Base-by-base conservation (phyloP, 1,140 invertebrate species). In the Plodia interpunctella region DNA sequence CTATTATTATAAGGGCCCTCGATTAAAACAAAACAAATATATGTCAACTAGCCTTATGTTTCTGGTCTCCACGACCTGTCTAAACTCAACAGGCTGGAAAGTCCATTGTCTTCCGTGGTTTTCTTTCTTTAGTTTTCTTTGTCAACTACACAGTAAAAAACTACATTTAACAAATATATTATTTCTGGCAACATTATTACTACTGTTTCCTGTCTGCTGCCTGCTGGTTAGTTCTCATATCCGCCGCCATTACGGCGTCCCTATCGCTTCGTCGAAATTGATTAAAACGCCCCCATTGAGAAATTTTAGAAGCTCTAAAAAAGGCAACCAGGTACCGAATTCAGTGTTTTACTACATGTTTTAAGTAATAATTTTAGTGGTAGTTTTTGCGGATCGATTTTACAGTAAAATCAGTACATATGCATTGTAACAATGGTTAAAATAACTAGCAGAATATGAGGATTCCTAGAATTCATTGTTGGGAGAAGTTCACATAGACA, bases 271-370 rank as follows among this genome's bases (percentile, higher is more conserved):
- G 32, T 66, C 57, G 65, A 64, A 74, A 80, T 80, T 84, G 83
- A 87, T 83, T 74, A 73, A 70, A 80, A 87, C 83, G 83, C 83
- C 83, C 82, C 83, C 82, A 72, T 80, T 82, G 79, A 74, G 77
- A 79, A 80, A 80, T 76, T 72, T 74, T 66, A 65, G 81, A 83
- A 81, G 70, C 72, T 81, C 58, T 15, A 58, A 6, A 70, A 57
- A 62, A 60, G 55, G 38, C 28, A 59, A 51, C 58, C 67, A 78
- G 74, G 72, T 79, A 81, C 15, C 59, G 44, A 70, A 68, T 71
- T 44, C 53, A 30, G 25, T 55, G 38, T 70, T 71, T 44, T 57
- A 52, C 25, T 55, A 28, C 15, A 49, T 20, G 49, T 56, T 55
- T 17, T 32, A 57, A 38, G 60, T 66, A 60, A 32, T 32, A 32